Percentiles rank a stretch among this genome's conserved stretches.
phyloP scores from a whole-genome alignment of 2,888 invertebrate genomes.

The Heliconius charithonia region DNA sequence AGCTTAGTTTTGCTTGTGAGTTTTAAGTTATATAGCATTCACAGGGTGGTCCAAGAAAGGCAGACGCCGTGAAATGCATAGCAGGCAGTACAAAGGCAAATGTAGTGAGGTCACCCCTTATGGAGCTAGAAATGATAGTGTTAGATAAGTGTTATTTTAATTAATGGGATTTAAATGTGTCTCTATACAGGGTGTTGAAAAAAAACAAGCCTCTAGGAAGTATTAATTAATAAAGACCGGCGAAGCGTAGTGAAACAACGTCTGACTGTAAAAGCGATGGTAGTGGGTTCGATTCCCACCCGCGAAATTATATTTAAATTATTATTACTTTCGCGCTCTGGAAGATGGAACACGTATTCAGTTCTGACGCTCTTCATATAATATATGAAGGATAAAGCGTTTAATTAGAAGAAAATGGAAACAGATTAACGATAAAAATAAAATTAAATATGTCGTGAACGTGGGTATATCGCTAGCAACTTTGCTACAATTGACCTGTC shows the following conservation, averaged over 20 bases:
- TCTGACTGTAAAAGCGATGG: background rate
- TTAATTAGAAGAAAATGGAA: too few species aligned
- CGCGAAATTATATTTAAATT: too few species aligned
- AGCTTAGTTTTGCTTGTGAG: background rate
- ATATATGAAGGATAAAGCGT: too few species aligned
- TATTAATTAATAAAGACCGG: too few species aligned
- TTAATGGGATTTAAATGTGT: constrained; percentile 19
- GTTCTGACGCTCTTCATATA: too few species aligned
- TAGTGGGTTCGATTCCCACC: background rate
- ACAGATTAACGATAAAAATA: too few species aligned
- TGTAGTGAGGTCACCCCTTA: constrained; percentile 36
- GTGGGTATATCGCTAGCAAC: background rate
- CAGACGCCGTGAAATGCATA: constrained; percentile 45
- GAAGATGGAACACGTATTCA: too few species aligned
- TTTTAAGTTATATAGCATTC: constrained; percentile 7
- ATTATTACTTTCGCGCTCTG: too few species aligned
- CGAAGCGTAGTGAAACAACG: background rate
- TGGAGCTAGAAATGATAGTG: constrained; percentile 24
- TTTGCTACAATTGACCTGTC: background rate
- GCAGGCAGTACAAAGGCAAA: constrained; percentile 42
- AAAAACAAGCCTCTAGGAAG: too few species aligned
- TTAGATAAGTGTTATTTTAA: constrained; percentile 24
- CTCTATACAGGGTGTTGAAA: background rate
- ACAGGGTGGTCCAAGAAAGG: background rate
- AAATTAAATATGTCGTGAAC: background rate